A percentile compares a stretch with the other conserved stretches of the same genome.
Conservation (phyloP, 2,113 vertebrate species). For the Silurus glanis region DNA sequence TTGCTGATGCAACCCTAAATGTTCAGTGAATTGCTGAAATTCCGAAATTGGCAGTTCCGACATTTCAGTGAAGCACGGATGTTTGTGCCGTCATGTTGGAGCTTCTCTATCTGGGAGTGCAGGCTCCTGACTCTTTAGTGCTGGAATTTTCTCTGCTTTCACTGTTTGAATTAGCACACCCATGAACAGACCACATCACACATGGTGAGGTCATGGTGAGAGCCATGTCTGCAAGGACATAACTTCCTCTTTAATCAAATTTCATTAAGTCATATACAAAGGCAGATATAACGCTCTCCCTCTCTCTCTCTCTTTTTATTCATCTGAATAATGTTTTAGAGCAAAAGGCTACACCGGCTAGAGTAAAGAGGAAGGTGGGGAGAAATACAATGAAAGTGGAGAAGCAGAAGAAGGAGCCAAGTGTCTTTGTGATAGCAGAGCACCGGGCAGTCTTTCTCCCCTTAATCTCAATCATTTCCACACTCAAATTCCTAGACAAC, state of each 20-base stretch:
- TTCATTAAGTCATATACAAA: conserved; percentile 21
- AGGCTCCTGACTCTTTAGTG: conserved; percentile 59
- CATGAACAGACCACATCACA: conserved; percentile 16
- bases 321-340: conserved; percentile 1
- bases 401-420: conserved; percentile 62
- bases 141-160: conserved; percentile 49
- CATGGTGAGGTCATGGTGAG: conserved; percentile 30
- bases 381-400: not conserved
- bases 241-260: conserved; percentile 40
- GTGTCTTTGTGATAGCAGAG: conserved; percentile 73
- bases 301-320: not conserved
- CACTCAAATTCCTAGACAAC: conserved; percentile 82
- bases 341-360: conserved; percentile 6
- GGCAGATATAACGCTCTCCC: conserved; percentile 18
- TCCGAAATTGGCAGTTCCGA: conserved; percentile 60
- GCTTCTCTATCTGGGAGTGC: conserved; percentile 59
- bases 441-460: conserved; percentile 70
- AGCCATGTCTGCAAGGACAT: conserved; percentile 19
- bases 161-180: conserved; percentile 40
- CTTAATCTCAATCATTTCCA: conserved; percentile 78
- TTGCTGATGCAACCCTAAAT: conserved; percentile 50
- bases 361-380: not conserved
- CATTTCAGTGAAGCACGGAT: conserved; percentile 56
- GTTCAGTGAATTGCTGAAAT: conserved; percentile 58
- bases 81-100: conserved; percentile 45